Evolutionary conservation across 2,888 invertebrate genomes (phyloP), one percentile per base, ranked within the genome.

Genomic region (Vesta saturnalis): DNA sequence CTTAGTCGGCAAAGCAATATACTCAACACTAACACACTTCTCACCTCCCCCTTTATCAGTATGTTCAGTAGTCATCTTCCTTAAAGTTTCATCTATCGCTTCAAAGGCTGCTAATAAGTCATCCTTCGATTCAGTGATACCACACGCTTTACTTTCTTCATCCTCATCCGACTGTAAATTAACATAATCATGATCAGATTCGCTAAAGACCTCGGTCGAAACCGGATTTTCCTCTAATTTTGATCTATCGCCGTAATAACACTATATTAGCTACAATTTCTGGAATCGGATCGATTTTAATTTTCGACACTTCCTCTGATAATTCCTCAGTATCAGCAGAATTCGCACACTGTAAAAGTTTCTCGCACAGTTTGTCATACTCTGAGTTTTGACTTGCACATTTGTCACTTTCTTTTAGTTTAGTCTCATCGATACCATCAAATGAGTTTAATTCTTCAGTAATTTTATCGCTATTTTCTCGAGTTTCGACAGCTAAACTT

Each of bases 401-500:
- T 16, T 16, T 16, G 8, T 6, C 47, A 47, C 15, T 16, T 3
- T 21, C 19, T 21, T n/a, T 18, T 12, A 3, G 1, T 18, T 16
- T 18, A 10, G 8, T 4, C 39, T 39, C 39, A 39, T n/a, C 3
- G 8, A 8, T n/a, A 49, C 72, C 68, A 21, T 62, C 55, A 35
- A 72, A 75, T 52, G 76, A 72, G 59, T 78, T 78, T 78, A 92
- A 83, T 71, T 92, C 91, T 72, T 89, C 87, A n/a, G 89, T 74
- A 30, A 83, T 83, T 60, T 81, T 89, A 72, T 91, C 90, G 78
- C 91, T 92, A 52, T 91, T 91, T 78, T 91, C 91, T 84, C 90
- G 89, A 12, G 92, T 92, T 86, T 93, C 93, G 78, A 89, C 89
- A 10, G 92, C 92, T 68, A 93, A 86, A 80, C 91, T 89, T 76